Conservation (phyloP, 2,113 vertebrate species). For the Hiodon alosoides region DNA sequence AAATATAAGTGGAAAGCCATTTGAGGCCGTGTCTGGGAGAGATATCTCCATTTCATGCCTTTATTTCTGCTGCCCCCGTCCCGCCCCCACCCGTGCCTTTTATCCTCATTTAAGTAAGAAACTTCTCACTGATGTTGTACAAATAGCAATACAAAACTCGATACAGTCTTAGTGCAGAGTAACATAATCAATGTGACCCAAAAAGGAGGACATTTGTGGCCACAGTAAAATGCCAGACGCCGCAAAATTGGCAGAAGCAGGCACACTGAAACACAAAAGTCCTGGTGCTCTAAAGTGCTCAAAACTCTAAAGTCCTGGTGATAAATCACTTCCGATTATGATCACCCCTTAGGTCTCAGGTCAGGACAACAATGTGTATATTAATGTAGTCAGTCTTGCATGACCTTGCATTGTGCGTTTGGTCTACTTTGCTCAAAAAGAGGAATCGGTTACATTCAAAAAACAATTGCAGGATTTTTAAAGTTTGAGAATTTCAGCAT, state of each 20-base stretch:
- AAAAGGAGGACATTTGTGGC: neutral
- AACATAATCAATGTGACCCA: neutral
- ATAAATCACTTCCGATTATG: neutral
- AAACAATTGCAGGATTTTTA: no score
- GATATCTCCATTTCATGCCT: slow-evolving; percentile 14
- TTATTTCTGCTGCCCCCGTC: neutral
- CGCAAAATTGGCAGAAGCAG: neutral
- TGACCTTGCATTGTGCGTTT: no score
- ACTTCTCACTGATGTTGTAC: neutral
- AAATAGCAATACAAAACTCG: neutral
- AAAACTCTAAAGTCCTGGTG: neutral
- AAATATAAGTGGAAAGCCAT: slow-evolving; percentile 42
- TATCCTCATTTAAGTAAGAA: neutral
- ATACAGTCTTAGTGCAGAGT: neutral
- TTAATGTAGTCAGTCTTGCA: no score
- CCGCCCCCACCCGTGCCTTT: neutral
- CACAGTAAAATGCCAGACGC: neutral
- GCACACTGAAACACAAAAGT: neutral
- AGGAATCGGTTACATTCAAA: no score
- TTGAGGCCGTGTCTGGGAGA: neutral
- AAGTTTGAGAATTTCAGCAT: no score
- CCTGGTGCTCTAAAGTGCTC: no score
- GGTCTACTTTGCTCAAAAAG: no score
- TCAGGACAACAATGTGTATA: no score
- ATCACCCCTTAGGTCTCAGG: no score